Conservation (phyloP, 2,797 vertebrate species). For the Numenius phaeopus region DNA sequence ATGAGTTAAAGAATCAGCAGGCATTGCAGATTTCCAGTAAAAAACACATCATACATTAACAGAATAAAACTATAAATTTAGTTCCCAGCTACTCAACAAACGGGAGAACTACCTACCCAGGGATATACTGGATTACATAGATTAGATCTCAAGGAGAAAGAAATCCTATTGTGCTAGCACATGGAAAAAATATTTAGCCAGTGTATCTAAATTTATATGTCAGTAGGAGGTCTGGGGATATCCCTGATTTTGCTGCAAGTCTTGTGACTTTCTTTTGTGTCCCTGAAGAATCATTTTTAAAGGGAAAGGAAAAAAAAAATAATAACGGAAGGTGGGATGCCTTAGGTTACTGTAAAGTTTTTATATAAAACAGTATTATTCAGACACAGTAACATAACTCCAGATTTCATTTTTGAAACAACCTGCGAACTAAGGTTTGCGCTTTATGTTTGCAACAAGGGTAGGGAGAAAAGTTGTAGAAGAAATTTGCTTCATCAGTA, state of each 20-base stretch:
- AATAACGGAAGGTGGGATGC: neutral
- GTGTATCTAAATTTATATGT: neutral
- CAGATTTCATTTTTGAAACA: neutral
- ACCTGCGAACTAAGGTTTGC: neutral
- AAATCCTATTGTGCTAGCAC: conserved; percentile 20
- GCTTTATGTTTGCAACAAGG: neutral
- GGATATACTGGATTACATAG: neutral
- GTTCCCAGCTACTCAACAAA: conserved; percentile 46
- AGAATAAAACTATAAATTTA: conserved; percentile 22
- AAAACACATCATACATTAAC: conserved; percentile 64
- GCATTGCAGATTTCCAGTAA: conserved; percentile 34
- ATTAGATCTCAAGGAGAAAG: conserved; percentile 27
- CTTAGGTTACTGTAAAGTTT: neutral
- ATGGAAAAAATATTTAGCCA: conserved; percentile 35
- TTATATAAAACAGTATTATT: neutral
- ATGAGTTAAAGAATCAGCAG: conserved; percentile 69
- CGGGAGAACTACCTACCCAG: conserved; percentile 37
- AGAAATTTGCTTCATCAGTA: neutral
- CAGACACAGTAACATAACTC: neutral
- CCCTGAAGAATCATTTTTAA: conserved; percentile 7
- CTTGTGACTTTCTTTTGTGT: neutral
- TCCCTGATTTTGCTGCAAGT: conserved; percentile 20
- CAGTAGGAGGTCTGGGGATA: conserved; percentile 26
- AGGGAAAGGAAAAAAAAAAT: neutral
- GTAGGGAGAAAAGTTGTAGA: neutral